Evolutionary conservation across 2,888 invertebrate genomes (phyloP).

Genomic region (Nyleta sp.): DNA sequence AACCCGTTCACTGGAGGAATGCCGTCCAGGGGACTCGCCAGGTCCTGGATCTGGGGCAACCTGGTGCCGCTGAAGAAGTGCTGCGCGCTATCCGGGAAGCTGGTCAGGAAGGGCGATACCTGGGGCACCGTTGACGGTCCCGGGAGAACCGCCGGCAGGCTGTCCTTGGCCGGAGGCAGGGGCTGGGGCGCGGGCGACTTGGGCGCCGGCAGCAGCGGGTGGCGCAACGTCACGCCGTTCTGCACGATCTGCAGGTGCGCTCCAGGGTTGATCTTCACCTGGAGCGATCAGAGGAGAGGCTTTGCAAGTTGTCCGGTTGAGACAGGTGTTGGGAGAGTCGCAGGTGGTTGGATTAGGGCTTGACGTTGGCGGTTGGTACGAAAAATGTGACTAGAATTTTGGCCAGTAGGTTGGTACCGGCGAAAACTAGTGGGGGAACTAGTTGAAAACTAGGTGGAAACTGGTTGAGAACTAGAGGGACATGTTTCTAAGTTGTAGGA

Average conservation of each 20-base stretch:
- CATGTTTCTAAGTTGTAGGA: too few relatives aligned
- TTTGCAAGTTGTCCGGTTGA: too few relatives aligned
- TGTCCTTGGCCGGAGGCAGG: constrained; percentile 70
- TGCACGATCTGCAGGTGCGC: constrained; percentile 75
- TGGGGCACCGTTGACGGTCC: constrained; percentile 22
- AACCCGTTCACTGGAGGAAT: constrained; percentile 61
- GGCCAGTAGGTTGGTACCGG: too few relatives aligned
- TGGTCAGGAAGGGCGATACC: constrained; percentile 54
- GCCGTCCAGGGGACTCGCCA: constrained; percentile 39
- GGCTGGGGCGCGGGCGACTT: constrained; percentile 71
- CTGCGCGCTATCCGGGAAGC: constrained; percentile 38
- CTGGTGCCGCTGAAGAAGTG: constrained; percentile 69
- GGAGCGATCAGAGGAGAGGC: constrained; percentile 23
- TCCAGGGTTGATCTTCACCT: constrained; percentile 79
- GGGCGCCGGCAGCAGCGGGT: constrained; percentile 72
- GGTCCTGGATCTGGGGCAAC: constrained; percentile 63
- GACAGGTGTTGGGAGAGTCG: too few relatives aligned
- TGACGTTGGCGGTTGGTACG: too few relatives aligned
- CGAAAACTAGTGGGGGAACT: too few relatives aligned
- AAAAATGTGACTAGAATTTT: too few relatives aligned
- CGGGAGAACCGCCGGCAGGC: neutral
- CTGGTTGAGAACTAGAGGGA: too few relatives aligned
- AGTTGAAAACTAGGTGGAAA: too few relatives aligned
- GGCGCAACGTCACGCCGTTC: constrained; percentile 78
- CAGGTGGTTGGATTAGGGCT: too few relatives aligned